Evolutionary conservation across 2,888 invertebrate genomes (phyloP).

Genomic region (Epsilonema sp.): DNA sequence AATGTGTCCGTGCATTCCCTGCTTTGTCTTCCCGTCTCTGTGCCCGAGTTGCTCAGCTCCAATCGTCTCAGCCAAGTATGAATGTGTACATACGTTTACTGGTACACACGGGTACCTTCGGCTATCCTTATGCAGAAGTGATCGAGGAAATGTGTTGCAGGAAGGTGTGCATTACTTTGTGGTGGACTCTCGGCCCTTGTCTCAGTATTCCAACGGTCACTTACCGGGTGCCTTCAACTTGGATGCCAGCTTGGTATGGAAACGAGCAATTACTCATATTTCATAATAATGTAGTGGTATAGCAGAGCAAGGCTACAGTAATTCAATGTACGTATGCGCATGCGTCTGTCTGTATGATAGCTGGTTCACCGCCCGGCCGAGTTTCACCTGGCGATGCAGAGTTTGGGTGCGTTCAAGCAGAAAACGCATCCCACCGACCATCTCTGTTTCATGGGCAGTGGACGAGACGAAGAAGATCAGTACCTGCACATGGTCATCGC

Average conservation of each 20-base stretch:
- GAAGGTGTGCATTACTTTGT: slow-evolving; percentile 60
- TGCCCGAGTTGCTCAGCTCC: slow-evolving; percentile 64
- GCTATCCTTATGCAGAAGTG: too few relatives aligned
- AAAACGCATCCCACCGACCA: slow-evolving; percentile 46
- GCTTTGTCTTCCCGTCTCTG: slow-evolving; percentile 83
- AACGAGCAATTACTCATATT: too few relatives aligned
- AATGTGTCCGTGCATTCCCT: slow-evolving; percentile 37
- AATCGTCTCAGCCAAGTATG: slow-evolving; percentile 11
- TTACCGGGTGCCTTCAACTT: slow-evolving; percentile 90
- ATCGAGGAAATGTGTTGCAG: too few relatives aligned
- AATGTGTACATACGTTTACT: too few relatives aligned
- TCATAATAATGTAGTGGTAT: too few relatives aligned
- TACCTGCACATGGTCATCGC: slow-evolving; percentile 96
- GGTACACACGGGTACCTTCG: too few relatives aligned
- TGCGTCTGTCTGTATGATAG: too few relatives aligned
- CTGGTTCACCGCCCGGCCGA: slow-evolving; percentile 90
- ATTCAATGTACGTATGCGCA: too few relatives aligned
- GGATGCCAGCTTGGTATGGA: slow-evolving; percentile 67
- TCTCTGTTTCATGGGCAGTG: slow-evolving; percentile 57
- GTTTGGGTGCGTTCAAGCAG: slow-evolving; percentile 45
- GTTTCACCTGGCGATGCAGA: slow-evolving; percentile 73
- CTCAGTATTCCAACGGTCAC: slow-evolving; percentile 90
- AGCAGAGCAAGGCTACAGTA: too few relatives aligned
- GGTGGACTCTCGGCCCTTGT: slow-evolving; percentile 85
- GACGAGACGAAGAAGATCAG: slow-evolving; percentile 56